phyloP scores from a whole-genome alignment of 2,888 invertebrate genomes.

The Arctia plantaginis region DNA sequence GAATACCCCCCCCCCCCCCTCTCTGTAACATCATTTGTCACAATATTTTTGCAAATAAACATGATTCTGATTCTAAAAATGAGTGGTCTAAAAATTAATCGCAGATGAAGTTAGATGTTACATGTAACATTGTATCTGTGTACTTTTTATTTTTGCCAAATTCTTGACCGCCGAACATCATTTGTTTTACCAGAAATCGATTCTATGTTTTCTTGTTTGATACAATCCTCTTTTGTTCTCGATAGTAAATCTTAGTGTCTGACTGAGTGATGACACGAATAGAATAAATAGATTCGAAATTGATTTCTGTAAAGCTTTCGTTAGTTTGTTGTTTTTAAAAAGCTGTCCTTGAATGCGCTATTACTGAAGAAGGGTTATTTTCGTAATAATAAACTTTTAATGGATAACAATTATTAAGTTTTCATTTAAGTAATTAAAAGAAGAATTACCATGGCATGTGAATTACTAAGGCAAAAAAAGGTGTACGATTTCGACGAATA shows the following conservation, averaged over 20 bases:
- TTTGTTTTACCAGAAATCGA: conserved; percentile 47
- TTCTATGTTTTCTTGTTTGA: conserved; percentile 37
- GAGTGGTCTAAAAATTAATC: no score
- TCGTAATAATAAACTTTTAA: neutral
- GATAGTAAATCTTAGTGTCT: neutral
- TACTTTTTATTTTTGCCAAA: conserved; percentile 28
- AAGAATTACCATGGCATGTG: no score
- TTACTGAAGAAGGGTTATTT: neutral
- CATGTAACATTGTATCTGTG: neutral
- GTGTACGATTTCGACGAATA: no score
- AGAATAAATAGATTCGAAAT: neutral
- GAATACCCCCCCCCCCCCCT: no score
- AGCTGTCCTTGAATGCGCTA: neutral
- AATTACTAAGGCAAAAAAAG: no score
- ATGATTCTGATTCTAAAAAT: no score
- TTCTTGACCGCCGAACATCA: conserved; percentile 36
- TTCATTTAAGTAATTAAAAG: no score
- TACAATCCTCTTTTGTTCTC: conserved; percentile 18
- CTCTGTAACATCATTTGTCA: no score
- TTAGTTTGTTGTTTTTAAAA: neutral
- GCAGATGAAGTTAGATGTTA: neutral
- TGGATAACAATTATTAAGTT: no score
- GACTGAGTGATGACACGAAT: neutral
- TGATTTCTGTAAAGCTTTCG: neutral
- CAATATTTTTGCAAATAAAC: no score